A percentile compares a stretch with the other conserved stretches of the same genome.
Evolutionary conservation across 2,888 invertebrate genomes (phyloP).

Genomic region (Balanococcus diminutus): DNA sequence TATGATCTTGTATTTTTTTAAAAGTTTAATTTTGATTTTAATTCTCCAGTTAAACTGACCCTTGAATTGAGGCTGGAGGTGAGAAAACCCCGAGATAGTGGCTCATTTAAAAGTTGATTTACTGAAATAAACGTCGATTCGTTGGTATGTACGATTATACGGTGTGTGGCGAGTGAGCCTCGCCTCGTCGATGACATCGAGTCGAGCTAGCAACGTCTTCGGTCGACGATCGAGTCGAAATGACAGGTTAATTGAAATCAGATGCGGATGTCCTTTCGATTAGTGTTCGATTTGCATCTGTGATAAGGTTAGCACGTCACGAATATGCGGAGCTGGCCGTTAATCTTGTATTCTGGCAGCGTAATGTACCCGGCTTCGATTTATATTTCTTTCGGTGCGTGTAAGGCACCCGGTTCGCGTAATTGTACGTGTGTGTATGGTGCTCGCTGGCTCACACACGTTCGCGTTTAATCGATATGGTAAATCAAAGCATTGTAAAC

Average conservation of each 20-base stretch:
- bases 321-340: neutral
- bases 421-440: neutral
- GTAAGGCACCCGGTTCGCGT: neutral
- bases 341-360: neutral
- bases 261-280: conserved; percentile 18
- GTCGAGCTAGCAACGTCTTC: neutral
- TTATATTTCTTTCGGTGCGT: neutral
- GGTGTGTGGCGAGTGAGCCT: neutral
- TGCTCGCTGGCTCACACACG: no score
- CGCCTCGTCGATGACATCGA: neutral
- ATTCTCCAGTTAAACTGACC: no score
- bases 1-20: no score
- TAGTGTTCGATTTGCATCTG: conserved; percentile 1
- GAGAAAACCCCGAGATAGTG: no score
- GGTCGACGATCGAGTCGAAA: neutral
- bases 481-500: neutral
- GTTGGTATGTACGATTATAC: neutral
- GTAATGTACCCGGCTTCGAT: neutral
- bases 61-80: no score
- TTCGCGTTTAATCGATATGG: no score
- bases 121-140: no score
- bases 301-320: neutral
- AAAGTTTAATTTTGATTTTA: no score
- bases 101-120: no score
- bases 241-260: conserved; percentile 9